Evolutionary conservation across 2,888 invertebrate genomes (phyloP), one percentile per base, ranked within the genome.

Genomic region (Gisinianus flammeolus): DNA sequence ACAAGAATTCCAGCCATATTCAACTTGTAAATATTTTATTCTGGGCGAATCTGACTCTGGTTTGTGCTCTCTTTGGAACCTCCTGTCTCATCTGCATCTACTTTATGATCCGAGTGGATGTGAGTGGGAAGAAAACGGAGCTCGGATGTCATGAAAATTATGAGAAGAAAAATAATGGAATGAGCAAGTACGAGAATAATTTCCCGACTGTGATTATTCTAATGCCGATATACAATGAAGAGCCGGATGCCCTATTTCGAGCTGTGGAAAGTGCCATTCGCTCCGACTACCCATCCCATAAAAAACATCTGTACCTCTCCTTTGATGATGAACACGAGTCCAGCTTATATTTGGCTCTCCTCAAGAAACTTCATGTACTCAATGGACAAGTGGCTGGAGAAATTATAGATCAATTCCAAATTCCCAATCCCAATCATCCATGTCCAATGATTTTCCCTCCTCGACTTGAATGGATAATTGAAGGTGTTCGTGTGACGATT

Each of bases 161-260:
- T 12, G 26, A 35, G 22, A 30, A 22, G 69, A 64, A 6, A 72
- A n/a, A 67, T n/a, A 68, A 72, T 0, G 31, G 73, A 0, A 76
- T 73, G 16, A 8, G 33, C 2, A 69, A 76, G 16, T 67, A 68
- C 0, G 73, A 69, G n/a, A n/a, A 70, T 0, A 44, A 69, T n/a
- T 12, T 33, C 19, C 81, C 81, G 4, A 79, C 77, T 71, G 81
- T 81, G 0, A 77, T 77, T 0, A 75, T 79, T 28, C 58, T 81
- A 19, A 81, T 81, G 81, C 81, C 81, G 2, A 79, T 81, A 58
- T 81, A 81, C 70, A 81, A 79, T 33, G 81, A 81, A 66, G 78
- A 79, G 62, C 78, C 79, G 1, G 77, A 77, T 4, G 79, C 79
- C 16, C 67, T 81, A n/a, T 70, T 79, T 52, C 64, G 78, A 24